phyloP scores from a whole-genome alignment of 2,113 vertebrate species.

The Ochotona princeps region DNA sequence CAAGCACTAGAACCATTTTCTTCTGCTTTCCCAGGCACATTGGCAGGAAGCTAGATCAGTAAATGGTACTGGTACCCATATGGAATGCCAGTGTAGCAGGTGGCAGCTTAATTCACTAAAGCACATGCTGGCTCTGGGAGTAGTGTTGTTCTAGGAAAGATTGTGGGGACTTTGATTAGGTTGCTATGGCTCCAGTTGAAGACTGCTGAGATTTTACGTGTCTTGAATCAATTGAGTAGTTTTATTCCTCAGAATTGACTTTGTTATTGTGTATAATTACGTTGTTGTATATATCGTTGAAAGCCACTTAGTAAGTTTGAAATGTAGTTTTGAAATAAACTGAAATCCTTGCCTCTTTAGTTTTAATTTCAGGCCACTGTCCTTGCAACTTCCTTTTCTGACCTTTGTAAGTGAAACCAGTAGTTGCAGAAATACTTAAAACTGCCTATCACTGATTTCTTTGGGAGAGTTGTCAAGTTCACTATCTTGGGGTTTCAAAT shows the following conservation, averaged over 20 bases:
- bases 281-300: background rate
- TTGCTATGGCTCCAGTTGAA: background rate
- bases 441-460: background rate
- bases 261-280: background rate
- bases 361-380: slow-evolving; percentile 22
- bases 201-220: background rate
- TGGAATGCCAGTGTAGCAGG: no score
- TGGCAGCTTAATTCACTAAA: no score
- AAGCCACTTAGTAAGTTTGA: background rate
- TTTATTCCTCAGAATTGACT: background rate
- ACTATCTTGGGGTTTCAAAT: background rate
- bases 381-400: background rate
- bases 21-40: no score
- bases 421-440: background rate
- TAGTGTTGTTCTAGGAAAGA: background rate
- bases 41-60: no score
- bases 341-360: slow-evolving; percentile 1
- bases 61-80: no score
- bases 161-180: background rate
- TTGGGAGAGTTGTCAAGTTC: slow-evolving; percentile 3
- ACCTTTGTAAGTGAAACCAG: slow-evolving; percentile 14
- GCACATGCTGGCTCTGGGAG: no score
- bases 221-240: background rate
- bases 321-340: slow-evolving; percentile 13
- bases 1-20: no score